phyloP scores from a whole-genome alignment of 2,888 invertebrate genomes.

The Cerceris ruficornis region DNA sequence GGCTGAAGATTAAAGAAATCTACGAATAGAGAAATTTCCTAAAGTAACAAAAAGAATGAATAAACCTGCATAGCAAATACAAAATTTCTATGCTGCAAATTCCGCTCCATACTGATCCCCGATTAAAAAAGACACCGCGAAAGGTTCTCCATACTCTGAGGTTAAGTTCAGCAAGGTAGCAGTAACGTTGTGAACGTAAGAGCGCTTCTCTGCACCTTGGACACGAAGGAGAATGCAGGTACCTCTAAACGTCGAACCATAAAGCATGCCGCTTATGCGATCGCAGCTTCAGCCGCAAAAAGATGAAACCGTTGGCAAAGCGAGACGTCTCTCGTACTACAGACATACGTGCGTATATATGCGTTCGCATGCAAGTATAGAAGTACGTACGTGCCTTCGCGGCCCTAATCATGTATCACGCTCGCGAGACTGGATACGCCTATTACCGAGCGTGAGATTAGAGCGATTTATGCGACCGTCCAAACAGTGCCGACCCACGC shows the following conservation, averaged over 20 bases:
- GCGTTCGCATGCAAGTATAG: no score
- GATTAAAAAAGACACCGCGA: no score
- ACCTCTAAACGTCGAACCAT: background rate
- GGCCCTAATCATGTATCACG: conserved; percentile 25
- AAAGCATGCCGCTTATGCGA: background rate
- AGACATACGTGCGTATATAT: background rate
- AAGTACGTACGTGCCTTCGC: conserved; percentile 13
- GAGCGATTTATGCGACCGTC: conserved; percentile 35
- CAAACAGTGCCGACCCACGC: conserved; percentile 29
- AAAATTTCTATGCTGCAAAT: no score
- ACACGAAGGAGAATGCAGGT: background rate
- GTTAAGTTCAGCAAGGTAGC: no score
- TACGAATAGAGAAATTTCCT: no score
- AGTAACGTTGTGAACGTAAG: no score
- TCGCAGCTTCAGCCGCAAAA: background rate
- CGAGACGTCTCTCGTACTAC: conserved; percentile 7
- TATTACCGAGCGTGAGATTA: conserved; percentile 43
- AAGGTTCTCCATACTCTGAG: no score
- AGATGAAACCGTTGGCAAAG: conserved; percentile 19
- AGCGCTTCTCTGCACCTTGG: no score
- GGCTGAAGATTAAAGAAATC: no score
- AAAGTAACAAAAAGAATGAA: no score
- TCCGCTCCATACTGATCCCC: no score
- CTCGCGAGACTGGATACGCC: conserved; percentile 39
- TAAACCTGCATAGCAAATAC: no score